These are phyloP conservation scores for Paratrypauchen microcephalus DNA, from an alignment of 2,797 vertebrate species.

Conservation along the genomic window DNA sequence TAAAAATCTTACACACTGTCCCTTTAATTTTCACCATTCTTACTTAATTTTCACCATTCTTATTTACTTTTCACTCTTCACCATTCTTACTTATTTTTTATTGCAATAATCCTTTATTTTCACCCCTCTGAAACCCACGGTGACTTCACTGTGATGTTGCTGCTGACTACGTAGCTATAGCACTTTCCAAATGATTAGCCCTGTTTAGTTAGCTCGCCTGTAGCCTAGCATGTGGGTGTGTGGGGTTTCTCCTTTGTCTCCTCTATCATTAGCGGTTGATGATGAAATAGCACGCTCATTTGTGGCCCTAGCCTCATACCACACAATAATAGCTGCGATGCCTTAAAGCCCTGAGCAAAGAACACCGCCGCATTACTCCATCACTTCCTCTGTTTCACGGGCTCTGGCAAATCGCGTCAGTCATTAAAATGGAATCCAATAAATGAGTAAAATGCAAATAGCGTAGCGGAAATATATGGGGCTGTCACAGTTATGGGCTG, in stretches of 20 bases:
- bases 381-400: constrained; percentile 6
- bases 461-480: constrained; percentile 1
- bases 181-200: background rate
- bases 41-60: too few relatives aligned
- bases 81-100: too few relatives aligned
- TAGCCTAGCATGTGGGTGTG: constrained; percentile 3
- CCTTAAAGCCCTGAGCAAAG: constrained; percentile 36
- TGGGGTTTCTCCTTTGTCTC: constrained; percentile 29
- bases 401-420: constrained; percentile 20
- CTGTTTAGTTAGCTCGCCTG: constrained; percentile 17
- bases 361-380: constrained; percentile 39
- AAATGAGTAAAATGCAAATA: constrained; percentile 31
- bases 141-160: too few relatives aligned
- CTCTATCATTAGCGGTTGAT: constrained; percentile 50
- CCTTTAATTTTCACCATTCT: too few relatives aligned
- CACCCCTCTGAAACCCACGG: too few relatives aligned
- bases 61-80: too few relatives aligned
- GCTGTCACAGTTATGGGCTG: constrained; percentile 11
- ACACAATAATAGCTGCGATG: constrained; percentile 49
- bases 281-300: constrained; percentile 60
- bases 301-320: constrained; percentile 47
- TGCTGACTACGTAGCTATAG: too few relatives aligned
- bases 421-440: constrained; percentile 34
- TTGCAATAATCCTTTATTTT: too few relatives aligned
- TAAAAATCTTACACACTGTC: too few relatives aligned